These are phyloP conservation scores for Aleadryas rufinucha DNA, from an alignment of 2,113 vertebrate species.

Conservation along the genomic window DNA sequence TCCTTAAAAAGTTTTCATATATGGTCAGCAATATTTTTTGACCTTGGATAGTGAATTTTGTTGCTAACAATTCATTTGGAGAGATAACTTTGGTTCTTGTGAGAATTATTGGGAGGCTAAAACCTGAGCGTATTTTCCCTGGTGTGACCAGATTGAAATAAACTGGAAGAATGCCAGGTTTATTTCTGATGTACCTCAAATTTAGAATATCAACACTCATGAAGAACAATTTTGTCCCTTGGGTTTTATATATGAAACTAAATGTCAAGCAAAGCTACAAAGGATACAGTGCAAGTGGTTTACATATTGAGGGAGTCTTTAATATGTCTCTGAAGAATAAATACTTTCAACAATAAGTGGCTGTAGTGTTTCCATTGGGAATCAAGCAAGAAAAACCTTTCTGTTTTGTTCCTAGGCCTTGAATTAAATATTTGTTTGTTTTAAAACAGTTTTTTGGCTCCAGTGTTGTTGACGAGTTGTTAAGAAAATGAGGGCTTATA, in stretches of 20 bases:
- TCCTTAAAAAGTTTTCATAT: neutral
- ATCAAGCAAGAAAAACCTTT: neutral
- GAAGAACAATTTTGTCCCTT: neutral
- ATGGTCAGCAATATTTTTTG: neutral
- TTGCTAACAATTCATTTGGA: neutral
- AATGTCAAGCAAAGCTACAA: neutral
- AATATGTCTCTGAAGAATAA: conserved; percentile 15
- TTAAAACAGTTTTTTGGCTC: conserved; percentile 21
- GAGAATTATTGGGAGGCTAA: neutral
- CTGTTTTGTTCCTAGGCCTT: conserved; percentile 24
- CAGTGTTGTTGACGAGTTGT: neutral
- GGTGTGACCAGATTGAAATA: neutral
- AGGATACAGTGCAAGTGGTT: neutral
- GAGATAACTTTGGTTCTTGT: neutral
- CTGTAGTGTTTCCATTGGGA: conserved; percentile 9
- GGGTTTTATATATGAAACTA: neutral
- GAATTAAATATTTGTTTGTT: conserved; percentile 3
- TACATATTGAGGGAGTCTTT: neutral
- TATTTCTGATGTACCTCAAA: conserved; percentile 26
- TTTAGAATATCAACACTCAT: neutral
- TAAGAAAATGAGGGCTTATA: conserved; percentile 23
- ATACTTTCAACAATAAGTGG: neutral
- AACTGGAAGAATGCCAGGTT: conserved; percentile 3
- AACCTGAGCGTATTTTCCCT: neutral
- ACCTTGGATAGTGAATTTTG: neutral